phyloP scores from a whole-genome alignment of 92 coral and sea anemone genomes.

The Micromussa lordhowensis region DNA sequence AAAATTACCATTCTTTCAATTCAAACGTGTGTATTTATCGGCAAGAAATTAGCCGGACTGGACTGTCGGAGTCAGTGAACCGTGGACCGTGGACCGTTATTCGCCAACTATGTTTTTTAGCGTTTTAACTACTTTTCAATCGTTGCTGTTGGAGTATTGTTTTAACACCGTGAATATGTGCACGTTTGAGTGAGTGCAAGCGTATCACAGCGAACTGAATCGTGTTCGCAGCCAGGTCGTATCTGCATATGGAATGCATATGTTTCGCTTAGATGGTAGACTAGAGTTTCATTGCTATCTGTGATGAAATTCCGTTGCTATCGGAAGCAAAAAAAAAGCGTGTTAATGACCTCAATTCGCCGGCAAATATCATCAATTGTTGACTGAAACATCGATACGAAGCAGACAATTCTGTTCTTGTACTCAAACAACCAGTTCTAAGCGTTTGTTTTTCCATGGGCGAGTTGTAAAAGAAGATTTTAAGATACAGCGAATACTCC shows the following conservation, averaged over 20 bases:
- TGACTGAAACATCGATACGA: not conserved
- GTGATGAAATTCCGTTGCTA: not conserved
- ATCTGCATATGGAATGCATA: constrained; percentile 7
- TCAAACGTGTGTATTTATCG: not conserved
- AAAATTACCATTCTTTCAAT: not conserved
- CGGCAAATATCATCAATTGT: not conserved
- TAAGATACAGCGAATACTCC: not conserved
- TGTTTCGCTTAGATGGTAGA: not conserved
- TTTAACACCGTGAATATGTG: not conserved
- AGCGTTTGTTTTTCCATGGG: not conserved
- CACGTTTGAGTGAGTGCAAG: not conserved
- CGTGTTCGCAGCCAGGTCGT: not conserved
- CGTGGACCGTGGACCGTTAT: not conserved
- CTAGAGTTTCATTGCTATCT: constrained; percentile 6
- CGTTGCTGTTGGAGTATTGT: not conserved
- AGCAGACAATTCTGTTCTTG: too few species aligned
- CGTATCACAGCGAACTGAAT: not conserved
- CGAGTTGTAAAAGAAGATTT: not conserved
- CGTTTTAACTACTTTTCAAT: constrained; percentile 23
- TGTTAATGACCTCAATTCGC: not conserved
- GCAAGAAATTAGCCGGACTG: not conserved
- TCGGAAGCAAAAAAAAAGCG: not conserved
- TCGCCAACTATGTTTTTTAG: not conserved
- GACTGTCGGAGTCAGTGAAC: too few species aligned
- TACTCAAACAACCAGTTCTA: not conserved